A percentile compares a stretch with the other conserved stretches of the same genome.
These are phyloP conservation scores for Rhipidura dahli DNA, from an alignment of 2,113 vertebrate species.

Conservation along the genomic window DNA sequence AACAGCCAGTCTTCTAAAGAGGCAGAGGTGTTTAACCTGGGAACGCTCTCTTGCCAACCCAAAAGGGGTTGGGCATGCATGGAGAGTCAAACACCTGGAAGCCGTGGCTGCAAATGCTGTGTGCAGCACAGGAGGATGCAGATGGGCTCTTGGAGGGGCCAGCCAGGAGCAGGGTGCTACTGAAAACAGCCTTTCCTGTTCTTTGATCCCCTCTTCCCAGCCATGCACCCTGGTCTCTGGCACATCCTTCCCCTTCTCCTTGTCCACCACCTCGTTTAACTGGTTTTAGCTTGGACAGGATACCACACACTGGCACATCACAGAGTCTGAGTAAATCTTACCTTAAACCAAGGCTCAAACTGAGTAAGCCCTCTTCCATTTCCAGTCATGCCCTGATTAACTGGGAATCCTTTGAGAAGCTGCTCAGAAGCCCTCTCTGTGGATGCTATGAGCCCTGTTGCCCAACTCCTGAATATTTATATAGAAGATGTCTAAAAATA, in stretches of 20 bases:
- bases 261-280: background rate
- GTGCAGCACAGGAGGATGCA: background rate
- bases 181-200: background rate
- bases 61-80: rapidly evolving
- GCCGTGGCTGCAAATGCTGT: background rate
- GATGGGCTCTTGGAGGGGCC: rapidly evolving
- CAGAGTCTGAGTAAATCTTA: background rate
- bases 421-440: background rate
- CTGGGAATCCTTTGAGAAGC: background rate
- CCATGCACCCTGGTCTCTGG: background rate
- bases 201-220: rapidly evolving
- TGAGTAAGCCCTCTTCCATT: background rate
- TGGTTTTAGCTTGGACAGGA: background rate
- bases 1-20: background rate
- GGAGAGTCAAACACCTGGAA: background rate
- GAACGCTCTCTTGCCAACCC: background rate
- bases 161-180: background rate
- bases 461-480: background rate
- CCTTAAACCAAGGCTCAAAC: background rate
- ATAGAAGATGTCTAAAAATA: background rate
- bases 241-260: no score
- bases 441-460: background rate
- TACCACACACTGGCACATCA: background rate
- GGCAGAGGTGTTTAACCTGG: no score
- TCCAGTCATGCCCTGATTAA: background rate